A percentile compares a stretch with the other conserved stretches of the same genome.
Conservation (phyloP, 2,797 vertebrate species). For the Eulemur rubriventer region DNA sequence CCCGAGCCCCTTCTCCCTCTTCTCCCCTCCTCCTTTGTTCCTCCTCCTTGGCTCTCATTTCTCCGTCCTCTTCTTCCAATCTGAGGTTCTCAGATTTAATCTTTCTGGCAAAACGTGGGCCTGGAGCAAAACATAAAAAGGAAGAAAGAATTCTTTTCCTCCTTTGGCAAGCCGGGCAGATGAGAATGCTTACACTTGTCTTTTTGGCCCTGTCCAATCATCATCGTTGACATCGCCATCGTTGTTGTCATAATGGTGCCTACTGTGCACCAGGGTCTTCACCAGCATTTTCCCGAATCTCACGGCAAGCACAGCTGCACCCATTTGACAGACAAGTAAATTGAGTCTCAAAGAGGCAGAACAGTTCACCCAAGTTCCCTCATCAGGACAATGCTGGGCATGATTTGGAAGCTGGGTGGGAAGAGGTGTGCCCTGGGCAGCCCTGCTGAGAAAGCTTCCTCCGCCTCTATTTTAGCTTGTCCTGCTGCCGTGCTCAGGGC, state of each 20-base stretch:
- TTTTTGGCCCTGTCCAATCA: background rate
- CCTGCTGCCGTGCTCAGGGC: background rate
- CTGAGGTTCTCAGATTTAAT: conserved; percentile 4
- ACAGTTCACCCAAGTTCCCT: background rate
- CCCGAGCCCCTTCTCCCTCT: background rate
- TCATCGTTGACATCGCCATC: background rate
- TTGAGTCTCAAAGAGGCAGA: background rate
- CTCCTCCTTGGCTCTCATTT: background rate
- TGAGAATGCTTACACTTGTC: background rate
- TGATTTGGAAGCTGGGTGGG: background rate
- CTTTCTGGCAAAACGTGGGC: background rate
- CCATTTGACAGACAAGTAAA: conserved; percentile 28
- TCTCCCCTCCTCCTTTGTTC: background rate
- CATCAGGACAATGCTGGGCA: background rate
- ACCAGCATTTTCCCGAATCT: background rate
- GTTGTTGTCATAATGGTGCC: background rate
- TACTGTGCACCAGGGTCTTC: background rate
- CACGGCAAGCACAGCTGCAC: background rate
- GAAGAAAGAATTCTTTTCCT: background rate
- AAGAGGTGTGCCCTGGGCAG: background rate
- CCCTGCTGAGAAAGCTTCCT: background rate
- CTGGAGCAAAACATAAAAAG: background rate
- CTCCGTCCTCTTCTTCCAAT: background rate
- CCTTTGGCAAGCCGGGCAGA: background rate
- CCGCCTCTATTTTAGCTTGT: background rate